Conservation (phyloP, 2,888 invertebrate genomes). For the Dynastes hyllus region DNA sequence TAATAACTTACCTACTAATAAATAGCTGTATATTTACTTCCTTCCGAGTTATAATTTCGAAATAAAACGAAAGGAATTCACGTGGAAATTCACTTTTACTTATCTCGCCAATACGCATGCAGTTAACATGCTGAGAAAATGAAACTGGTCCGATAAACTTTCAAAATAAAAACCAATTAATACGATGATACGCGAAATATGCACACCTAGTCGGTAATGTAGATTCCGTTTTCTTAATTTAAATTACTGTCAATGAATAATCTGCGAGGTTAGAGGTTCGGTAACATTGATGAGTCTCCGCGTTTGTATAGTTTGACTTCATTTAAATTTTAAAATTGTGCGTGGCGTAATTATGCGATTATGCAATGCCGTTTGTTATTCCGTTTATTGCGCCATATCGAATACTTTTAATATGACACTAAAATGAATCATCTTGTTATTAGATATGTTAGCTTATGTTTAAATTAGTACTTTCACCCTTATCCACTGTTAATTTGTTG, state of each 20-base stretch:
- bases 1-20: conserved; percentile 1
- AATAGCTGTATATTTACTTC: neutral
- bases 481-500: no score
- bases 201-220: neutral
- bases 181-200: neutral
- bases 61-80: neutral
- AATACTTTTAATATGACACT: neutral
- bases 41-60: conserved; percentile 9
- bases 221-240: no score
- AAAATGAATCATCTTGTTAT: neutral
- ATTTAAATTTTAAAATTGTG: conserved; percentile 36
- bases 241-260: neutral
- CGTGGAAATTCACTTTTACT: conserved; percentile 24
- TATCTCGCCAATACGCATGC: neutral
- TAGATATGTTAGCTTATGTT: neutral
- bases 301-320: neutral
- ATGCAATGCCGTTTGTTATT: neutral
- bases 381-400: neutral
- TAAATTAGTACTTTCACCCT: no score
- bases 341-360: conserved; percentile 2
- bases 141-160: neutral
- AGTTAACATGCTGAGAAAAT: conserved; percentile 4
- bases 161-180: conserved; percentile 2
- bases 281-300: no score
- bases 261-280: neutral